Evolutionary conservation across 2,888 invertebrate species (phyloP), one percentile per base, ranked within the genome.

Genomic region (Trimorus sp.): DNA sequence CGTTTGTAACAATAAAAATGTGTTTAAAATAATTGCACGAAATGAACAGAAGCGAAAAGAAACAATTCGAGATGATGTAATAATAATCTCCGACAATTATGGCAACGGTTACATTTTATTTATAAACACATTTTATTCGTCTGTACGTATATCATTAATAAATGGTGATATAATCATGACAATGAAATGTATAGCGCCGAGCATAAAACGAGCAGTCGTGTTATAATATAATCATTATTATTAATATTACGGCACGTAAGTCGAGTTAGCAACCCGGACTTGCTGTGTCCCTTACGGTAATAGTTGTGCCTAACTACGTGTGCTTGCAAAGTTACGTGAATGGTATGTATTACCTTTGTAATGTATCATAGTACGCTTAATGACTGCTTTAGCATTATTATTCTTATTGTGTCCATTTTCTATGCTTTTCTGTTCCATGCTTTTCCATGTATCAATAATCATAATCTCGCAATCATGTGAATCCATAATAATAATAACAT

Each of bases 101-200:
- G 78, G 84, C 78, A 79, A 71, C 78, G 79, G 73, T 82, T 82
- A 78, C 76, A 83, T 86, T 85, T 88, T 90, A 89, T 89, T 90
- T 89, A 90, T 90, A 90, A 90, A 90, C 90, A 90, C 90, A 89
- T 90, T 90, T 90, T 90, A 90, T 90, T 90, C 88, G 86, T 89
- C 89, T 86, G 88, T 89, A 90, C 89, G 89, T 89, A 89, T 89
- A 89, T 90, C 88, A 87, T 89, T 89, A 88, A 89, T 90, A 90
- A 89, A 90, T 90, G 89, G 87, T 88, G 88, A 89, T 89, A 90
- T 90, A 90, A 89, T 90, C 90, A 90, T 91, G 91, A 90, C 90
- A 90, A 90, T 91, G 90, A 91, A 90, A 90, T 90, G 90, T 89
- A 90, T 91, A 90, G 89, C 91, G 90, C 89, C 89, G 91, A 90